Percentiles rank a stretch among this genome's conserved stretches.
Conservation (phyloP, 2,888 invertebrate species). For the Sylvicola fuscatus region DNA sequence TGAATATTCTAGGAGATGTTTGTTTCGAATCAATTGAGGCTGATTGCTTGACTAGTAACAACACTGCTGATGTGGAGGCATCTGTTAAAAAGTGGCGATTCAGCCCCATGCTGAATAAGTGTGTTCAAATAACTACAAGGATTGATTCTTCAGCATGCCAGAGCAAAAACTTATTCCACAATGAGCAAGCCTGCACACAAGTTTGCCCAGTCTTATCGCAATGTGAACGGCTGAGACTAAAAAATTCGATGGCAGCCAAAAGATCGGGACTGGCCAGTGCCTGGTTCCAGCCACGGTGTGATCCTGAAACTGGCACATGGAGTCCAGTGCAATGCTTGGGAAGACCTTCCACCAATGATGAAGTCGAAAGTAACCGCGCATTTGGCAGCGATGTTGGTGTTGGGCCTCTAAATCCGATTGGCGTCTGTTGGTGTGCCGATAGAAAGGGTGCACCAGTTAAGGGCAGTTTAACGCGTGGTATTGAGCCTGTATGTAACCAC, state of each 20-base stretch:
- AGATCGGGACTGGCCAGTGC: constrained; percentile 30
- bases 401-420: constrained; percentile 23
- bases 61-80: constrained; percentile 23
- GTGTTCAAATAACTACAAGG: constrained; percentile 37
- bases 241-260: constrained; percentile 50
- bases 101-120: constrained; percentile 55
- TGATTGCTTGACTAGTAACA: constrained; percentile 29
- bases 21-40: constrained; percentile 54
- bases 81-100: constrained; percentile 40
- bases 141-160: constrained; percentile 50
- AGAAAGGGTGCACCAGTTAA: constrained; percentile 62
- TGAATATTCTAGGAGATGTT: constrained; percentile 50
- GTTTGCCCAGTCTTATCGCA: constrained; percentile 50
- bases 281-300: constrained; percentile 55
- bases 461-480: constrained; percentile 55
- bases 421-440: constrained; percentile 77
- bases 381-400: constrained; percentile 8
- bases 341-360: constrained; percentile 19
- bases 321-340: constrained; percentile 64
- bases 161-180: constrained; percentile 70
- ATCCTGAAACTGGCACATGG: constrained; percentile 52
- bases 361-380: constrained; percentile 10
- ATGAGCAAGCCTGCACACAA: constrained; percentile 52
- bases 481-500: constrained; percentile 58
- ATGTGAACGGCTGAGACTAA: constrained; percentile 59